These are phyloP conservation scores for Limonius californicus DNA, from an alignment of 1,140 invertebrate species.

Conservation along the genomic window DNA sequence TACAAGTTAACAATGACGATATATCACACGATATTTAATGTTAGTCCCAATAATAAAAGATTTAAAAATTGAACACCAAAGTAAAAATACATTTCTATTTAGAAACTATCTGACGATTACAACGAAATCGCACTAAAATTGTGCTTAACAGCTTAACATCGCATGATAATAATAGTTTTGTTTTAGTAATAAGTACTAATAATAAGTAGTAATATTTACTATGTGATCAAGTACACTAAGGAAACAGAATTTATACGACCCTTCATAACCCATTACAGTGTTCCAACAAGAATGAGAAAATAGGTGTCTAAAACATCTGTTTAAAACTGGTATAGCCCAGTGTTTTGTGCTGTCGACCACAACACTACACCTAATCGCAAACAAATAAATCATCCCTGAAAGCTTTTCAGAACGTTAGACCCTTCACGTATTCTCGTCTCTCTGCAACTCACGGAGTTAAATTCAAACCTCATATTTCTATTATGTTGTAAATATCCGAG, in stretches of 20 bases:
- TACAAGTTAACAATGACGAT: too few species aligned
- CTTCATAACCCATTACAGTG: neutral
- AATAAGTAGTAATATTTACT: neutral
- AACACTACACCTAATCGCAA: conserved; percentile 13
- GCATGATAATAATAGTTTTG: too few species aligned
- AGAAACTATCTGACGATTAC: too few species aligned
- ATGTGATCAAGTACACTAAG: neutral
- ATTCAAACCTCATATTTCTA: neutral
- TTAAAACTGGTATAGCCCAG: conserved; percentile 5
- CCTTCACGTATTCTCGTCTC: neutral
- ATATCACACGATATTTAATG: too few species aligned
- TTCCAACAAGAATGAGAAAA: conserved; percentile 2
- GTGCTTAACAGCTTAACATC: too few species aligned
- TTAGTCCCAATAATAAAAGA: too few species aligned
- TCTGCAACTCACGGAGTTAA: neutral
- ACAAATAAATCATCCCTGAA: conserved; percentile 14
- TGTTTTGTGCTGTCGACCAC: conserved; percentile 10
- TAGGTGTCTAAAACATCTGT: conserved; percentile 6
- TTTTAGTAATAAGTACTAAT: too few species aligned
- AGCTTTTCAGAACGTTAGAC: conserved; percentile 3
- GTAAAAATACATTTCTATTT: too few species aligned
- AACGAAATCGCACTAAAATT: too few species aligned
- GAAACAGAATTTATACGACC: conserved; percentile 16
- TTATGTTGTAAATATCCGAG: too few species aligned
- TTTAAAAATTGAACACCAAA: too few species aligned